Conservation (phyloP, 2,888 invertebrate genomes). For the Clusia tigrina region DNA sequence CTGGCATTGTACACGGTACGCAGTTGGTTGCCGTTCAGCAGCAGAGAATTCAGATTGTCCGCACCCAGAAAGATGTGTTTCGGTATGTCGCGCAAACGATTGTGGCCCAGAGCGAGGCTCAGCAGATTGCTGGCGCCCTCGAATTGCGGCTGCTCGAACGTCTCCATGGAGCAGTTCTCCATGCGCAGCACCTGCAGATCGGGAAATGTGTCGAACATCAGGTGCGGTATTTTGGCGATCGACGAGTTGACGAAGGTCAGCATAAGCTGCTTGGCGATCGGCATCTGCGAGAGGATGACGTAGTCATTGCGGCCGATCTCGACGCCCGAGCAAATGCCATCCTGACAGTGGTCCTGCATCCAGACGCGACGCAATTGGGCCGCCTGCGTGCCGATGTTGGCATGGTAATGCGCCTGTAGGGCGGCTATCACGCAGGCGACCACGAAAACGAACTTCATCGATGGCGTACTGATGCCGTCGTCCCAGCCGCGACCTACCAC, state of each 20-base stretch:
- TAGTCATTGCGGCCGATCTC: slow-evolving; percentile 57
- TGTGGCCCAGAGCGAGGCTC: slow-evolving; percentile 53
- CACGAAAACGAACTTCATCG: slow-evolving; percentile 27
- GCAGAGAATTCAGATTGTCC: slow-evolving; percentile 56
- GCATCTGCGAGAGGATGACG: slow-evolving; percentile 57
- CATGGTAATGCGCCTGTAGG: slow-evolving; percentile 20
- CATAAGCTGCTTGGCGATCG: slow-evolving; percentile 53
- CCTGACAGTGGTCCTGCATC: slow-evolving; percentile 60
- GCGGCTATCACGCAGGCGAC: slow-evolving; percentile 24
- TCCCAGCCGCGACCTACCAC: neutral
- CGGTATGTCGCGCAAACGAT: slow-evolving; percentile 55
- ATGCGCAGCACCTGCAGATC: slow-evolving; percentile 59
- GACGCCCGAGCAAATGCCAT: slow-evolving; percentile 54
- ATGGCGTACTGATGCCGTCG: neutral
- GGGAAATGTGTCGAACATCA: slow-evolving; percentile 61
- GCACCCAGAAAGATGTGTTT: slow-evolving; percentile 61
- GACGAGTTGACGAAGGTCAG: slow-evolving; percentile 58
- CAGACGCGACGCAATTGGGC: slow-evolving; percentile 60
- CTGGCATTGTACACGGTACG: slow-evolving; percentile 54
- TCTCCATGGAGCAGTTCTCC: slow-evolving; percentile 60
- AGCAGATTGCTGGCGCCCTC: slow-evolving; percentile 62
- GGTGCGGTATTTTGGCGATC: slow-evolving; percentile 60
- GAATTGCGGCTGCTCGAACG: slow-evolving; percentile 60
- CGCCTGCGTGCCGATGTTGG: slow-evolving; percentile 16
- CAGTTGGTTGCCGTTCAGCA: slow-evolving; percentile 51